Evolutionary conservation across 2,797 vertebrate species (phyloP), one percentile per base, ranked within the genome.

Genomic region (Melopsittacus undulatus): DNA sequence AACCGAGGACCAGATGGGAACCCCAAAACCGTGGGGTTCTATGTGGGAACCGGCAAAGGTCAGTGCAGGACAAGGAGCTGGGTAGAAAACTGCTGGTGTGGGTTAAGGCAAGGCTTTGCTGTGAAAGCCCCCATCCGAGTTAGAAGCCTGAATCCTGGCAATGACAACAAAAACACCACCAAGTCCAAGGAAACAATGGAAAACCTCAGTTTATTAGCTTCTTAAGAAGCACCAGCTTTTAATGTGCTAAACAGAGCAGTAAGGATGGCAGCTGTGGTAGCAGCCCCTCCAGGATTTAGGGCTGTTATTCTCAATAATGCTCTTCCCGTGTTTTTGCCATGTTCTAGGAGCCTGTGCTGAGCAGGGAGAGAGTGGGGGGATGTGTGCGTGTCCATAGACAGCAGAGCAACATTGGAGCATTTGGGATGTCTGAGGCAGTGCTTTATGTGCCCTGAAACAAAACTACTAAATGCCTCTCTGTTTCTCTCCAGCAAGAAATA

Each of bases 1-100:
- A 99, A 99, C 97, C 87, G 7, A 96, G 98, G 98, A 61, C 97
- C 98, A 2, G 98, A 99, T 82, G 98, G 98, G 38, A 98, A 99
- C 95, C 97, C 97, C 48, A 99, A 99, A 97, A 99, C 98, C 0
- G 98, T 99, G 77, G 98, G 98, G 7, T 95, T 98, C 91, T 99
- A 98, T 34, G 80, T 98, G 18, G 98, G 98, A 87, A 98, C 97
- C 18, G 98, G 96, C 64, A 98, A 80, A 97, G 70, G 93, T 98
- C 62, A 96, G 95, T 40, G 10, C 40, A 59, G n/a, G 22, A 49
- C 36, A 43, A 61, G 67, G 23, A 75, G 30, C 27, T 62, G 63
- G 29, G 12, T 5, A 23, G 63, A 34, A 62, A 84, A 42, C 69
- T 87, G 20, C 48, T 59, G 69, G 23, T 0, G 1, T 45, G 73